Percentiles rank a stretch among this genome's conserved stretches.
Conservation (phyloP, 2,113 vertebrate species). For the Engraulis encrasicolus region DNA sequence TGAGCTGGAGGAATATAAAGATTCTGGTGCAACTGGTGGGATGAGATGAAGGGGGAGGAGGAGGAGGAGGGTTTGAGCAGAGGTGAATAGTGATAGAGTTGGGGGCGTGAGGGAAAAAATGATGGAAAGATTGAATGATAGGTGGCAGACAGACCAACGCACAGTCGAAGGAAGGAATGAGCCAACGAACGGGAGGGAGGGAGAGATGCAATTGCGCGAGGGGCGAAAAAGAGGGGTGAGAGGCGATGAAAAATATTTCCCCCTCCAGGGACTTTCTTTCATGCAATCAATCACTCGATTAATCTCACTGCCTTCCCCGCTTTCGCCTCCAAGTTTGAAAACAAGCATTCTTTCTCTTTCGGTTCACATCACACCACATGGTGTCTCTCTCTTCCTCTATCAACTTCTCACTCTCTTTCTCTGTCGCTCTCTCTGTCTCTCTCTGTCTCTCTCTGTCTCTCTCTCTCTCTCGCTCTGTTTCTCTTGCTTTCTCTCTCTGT, state of each 20-base stretch:
- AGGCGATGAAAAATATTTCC: slow-evolving; percentile 66
- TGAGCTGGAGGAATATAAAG: not conserved
- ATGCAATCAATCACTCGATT: slow-evolving; percentile 68
- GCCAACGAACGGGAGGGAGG: slow-evolving; percentile 41
- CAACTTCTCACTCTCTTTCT: slow-evolving; percentile 5
- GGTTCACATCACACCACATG: slow-evolving; percentile 15
- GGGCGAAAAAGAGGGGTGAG: slow-evolving; percentile 44
- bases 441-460: slow-evolving; percentile 18
- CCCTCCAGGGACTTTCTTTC: slow-evolving; percentile 49
- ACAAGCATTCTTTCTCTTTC: slow-evolving; percentile 22
- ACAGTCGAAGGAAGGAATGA: too few relatives aligned
- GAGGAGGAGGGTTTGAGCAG: slow-evolving; percentile 26
- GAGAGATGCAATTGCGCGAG: slow-evolving; percentile 49
- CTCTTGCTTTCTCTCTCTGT: too few relatives aligned
- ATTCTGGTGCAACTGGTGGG: not conserved
- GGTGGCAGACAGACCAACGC: slow-evolving; percentile 47
- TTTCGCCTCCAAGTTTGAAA: slow-evolving; percentile 30
- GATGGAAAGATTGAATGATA: slow-evolving; percentile 40
- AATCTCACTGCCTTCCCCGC: slow-evolving; percentile 60
- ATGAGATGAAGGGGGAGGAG: slow-evolving; percentile 16
- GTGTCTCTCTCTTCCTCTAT: slow-evolving; percentile 17
- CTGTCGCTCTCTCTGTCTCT: slow-evolving; percentile 54
- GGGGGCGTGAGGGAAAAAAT: slow-evolving; percentile 26
- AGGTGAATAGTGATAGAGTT: not conserved
- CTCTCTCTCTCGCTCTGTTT: slow-evolving; percentile 22